Percentiles rank a stretch among this genome's conserved stretches.
Evolutionary conservation across 2,113 vertebrate genomes (phyloP).

Genomic region (Sciurus niger): DNA sequence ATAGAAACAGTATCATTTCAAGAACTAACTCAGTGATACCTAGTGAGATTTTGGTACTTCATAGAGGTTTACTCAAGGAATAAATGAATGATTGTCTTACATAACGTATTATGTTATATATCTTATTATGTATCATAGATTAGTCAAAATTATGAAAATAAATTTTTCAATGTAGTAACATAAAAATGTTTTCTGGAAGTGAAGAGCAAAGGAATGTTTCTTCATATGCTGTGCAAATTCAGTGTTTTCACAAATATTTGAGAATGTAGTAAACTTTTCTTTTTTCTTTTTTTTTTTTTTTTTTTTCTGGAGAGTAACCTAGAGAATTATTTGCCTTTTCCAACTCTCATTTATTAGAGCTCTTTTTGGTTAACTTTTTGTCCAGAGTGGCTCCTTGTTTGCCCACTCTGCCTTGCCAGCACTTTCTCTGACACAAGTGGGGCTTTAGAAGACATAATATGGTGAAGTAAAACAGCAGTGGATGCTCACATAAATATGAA

Average conservation of each 20-base stretch:
- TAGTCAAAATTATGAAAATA: neutral
- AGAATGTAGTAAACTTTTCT: neutral
- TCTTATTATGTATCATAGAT: neutral
- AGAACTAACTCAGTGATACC: neutral
- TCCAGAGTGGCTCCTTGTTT: neutral
- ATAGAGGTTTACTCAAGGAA: neutral
- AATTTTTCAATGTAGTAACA: neutral
- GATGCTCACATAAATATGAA: neutral
- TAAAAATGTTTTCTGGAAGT: neutral
- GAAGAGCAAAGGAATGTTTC: neutral
- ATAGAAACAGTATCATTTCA: neutral
- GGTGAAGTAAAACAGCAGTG: neutral
- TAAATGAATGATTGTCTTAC: neutral
- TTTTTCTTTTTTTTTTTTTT: neutral
- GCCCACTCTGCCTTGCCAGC: neutral
- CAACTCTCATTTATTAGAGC: neutral
- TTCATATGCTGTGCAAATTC: neutral
- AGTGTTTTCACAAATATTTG: neutral
- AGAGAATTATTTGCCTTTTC: neutral
- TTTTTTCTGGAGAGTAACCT: neutral
- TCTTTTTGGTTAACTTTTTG: conserved; percentile 2
- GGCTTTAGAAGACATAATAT: neutral
- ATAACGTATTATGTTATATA: neutral
- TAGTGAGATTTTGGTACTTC: neutral
- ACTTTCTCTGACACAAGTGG: conserved; percentile 1